phyloP scores from a whole-genome alignment of 1,140 invertebrate genomes.

The Drosophila sulfurigaster region DNA sequence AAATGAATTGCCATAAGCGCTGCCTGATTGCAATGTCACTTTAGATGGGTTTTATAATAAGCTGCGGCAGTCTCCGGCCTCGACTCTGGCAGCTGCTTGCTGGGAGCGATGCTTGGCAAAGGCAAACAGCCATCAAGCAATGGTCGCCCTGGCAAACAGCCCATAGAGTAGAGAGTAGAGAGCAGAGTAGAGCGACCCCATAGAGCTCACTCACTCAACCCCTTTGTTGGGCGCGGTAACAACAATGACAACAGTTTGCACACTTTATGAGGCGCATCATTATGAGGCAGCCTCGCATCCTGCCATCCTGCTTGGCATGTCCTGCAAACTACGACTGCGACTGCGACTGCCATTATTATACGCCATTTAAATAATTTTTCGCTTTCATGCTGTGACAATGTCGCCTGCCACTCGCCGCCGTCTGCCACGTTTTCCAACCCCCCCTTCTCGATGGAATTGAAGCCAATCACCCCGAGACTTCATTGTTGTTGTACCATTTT shows the following conservation, averaged over 20 bases:
- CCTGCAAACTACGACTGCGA: neutral
- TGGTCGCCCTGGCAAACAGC: conserved; percentile 13
- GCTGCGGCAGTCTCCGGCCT: conserved; percentile 31
- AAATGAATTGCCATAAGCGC: conserved; percentile 84
- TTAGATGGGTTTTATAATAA: conserved; percentile 81
- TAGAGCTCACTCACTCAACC: conserved; percentile 16
- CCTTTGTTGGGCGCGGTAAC: conserved; percentile 23
- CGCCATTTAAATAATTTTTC: conserved; percentile 85
- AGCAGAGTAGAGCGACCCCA: neutral
- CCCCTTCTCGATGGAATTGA: conserved; percentile 4
- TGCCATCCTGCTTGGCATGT: conserved; percentile 37
- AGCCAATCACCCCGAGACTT: conserved; percentile 25
- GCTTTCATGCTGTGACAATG: conserved; percentile 70
- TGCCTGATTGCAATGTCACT: conserved; percentile 81
- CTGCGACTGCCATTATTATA: conserved; percentile 83
- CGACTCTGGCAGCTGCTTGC: conserved; percentile 45
- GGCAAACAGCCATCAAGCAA: conserved; percentile 36
- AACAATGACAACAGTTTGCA: conserved; percentile 79
- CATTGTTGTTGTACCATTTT: conserved; percentile 56
- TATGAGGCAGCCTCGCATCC: conserved; percentile 61
- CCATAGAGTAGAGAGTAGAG: neutral
- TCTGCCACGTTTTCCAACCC: conserved; percentile 59
- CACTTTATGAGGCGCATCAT: conserved; percentile 84
- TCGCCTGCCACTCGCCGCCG: conserved; percentile 66
- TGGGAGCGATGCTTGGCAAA: conserved; percentile 40